phyloP scores from a whole-genome alignment of 2,113 vertebrate genomes.

The Petrocephalus zakoni region DNA sequence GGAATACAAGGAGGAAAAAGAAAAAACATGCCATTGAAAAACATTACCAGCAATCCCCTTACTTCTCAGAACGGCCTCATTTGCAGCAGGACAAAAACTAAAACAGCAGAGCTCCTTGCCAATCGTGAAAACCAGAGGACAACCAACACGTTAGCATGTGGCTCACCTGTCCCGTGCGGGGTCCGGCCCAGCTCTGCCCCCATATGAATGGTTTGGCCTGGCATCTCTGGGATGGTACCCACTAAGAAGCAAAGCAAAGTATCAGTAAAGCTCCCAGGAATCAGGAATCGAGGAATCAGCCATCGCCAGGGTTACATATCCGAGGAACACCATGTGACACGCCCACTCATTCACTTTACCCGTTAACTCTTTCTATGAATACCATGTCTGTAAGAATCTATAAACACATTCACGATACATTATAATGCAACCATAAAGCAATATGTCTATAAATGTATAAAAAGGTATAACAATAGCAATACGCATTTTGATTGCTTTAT shows the following conservation, averaged over 20 bases:
- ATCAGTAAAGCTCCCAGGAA: background rate
- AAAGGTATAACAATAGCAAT: too few species aligned
- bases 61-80: background rate
- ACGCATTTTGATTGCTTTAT: background rate
- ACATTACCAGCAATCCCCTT: background rate
- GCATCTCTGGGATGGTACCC: slow-evolving; percentile 72
- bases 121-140: background rate
- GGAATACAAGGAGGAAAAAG: background rate
- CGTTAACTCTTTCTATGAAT: background rate
- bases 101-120: background rate
- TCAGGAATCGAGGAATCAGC: background rate
- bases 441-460: background rate
- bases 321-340: background rate
- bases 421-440: background rate
- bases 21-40: background rate
- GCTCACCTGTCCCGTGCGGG: slow-evolving; percentile 28
- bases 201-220: slow-evolving; percentile 62
- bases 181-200: slow-evolving; percentile 54
- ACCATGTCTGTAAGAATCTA: background rate
- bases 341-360: background rate
- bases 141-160: background rate
- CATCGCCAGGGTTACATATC: background rate
- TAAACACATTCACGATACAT: background rate
- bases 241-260: slow-evolving; percentile 52
- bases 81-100: background rate